Conservation (phyloP, 2,797 vertebrate genomes). For the Mormyrops attenuatus region DNA sequence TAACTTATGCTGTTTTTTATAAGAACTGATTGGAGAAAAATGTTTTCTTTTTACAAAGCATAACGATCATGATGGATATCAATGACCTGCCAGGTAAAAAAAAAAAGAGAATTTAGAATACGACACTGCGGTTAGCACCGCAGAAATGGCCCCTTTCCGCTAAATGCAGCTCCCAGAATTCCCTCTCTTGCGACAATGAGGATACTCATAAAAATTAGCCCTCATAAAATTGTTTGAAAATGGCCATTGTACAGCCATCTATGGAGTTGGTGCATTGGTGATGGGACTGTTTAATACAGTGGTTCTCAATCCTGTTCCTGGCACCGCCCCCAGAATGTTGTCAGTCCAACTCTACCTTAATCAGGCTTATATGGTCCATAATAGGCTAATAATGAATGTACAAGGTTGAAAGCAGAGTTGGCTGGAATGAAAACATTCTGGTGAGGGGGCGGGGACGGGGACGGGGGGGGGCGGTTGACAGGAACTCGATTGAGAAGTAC, state of each 20-base stretch:
- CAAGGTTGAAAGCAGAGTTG: no score
- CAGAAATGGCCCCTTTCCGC: neutral
- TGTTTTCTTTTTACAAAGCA: neutral
- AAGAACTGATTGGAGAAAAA: neutral
- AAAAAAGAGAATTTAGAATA: neutral
- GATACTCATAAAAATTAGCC: neutral
- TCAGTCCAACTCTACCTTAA: no score
- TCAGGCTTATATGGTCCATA: no score
- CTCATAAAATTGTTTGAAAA: neutral
- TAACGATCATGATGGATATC: neutral
- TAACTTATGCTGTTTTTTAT: neutral
- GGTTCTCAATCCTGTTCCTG: neutral
- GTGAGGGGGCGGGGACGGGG: no score
- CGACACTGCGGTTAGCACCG: neutral
- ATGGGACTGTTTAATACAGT: neutral
- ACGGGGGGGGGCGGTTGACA: no score
- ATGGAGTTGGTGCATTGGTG: neutral
- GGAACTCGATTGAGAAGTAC: no score
- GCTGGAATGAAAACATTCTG: no score
- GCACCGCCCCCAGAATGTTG: no score
- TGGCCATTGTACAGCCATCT: neutral
- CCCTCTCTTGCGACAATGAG: neutral
- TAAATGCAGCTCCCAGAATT: neutral
- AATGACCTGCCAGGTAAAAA: neutral
- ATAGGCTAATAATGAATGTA: no score